Percentiles rank a stretch among this genome's conserved stretches.
phyloP scores from a whole-genome alignment of 1,140 invertebrate species.

The Philaenus spumarius region DNA sequence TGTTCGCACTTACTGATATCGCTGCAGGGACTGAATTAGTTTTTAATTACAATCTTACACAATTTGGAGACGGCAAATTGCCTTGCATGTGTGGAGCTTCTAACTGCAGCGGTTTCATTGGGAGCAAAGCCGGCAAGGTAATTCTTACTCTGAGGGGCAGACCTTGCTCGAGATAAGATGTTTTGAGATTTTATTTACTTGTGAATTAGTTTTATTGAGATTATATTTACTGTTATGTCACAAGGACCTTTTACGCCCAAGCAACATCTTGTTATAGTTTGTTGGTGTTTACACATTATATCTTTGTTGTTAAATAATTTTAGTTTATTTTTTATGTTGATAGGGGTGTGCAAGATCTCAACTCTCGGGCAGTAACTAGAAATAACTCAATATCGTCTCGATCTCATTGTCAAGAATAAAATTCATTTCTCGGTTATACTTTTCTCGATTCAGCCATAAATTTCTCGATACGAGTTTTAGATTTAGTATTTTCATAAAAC shows the following conservation, averaged over 20 bases:
- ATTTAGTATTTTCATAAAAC: no score
- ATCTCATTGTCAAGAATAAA: no score
- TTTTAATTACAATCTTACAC: no score
- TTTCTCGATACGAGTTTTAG: no score
- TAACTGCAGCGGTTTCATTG: no score
- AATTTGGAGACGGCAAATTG: slow-evolving; percentile 49
- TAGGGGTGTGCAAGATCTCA: neutral
- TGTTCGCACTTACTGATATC: no score
- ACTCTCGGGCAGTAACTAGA: no score
- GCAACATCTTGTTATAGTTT: no score
- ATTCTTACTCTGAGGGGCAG: neutral
- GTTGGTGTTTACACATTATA: neutral
- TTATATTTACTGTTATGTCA: neutral
- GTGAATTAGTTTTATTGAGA: neutral
- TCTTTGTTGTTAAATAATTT: neutral
- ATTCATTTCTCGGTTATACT: no score
- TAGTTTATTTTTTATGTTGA: neutral
- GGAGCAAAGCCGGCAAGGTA: slow-evolving; percentile 35
- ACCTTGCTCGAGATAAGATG: neutral
- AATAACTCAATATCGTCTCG: no score
- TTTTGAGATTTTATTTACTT: no score
- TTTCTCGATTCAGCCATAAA: no score
- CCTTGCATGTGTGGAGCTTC: slow-evolving; percentile 37
- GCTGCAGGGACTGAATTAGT: neutral
- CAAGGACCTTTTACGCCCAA: neutral